These are phyloP conservation scores for Stenopsyche tienmushanensis DNA, from an alignment of 1,140 invertebrate species.

Conservation along the genomic window DNA sequence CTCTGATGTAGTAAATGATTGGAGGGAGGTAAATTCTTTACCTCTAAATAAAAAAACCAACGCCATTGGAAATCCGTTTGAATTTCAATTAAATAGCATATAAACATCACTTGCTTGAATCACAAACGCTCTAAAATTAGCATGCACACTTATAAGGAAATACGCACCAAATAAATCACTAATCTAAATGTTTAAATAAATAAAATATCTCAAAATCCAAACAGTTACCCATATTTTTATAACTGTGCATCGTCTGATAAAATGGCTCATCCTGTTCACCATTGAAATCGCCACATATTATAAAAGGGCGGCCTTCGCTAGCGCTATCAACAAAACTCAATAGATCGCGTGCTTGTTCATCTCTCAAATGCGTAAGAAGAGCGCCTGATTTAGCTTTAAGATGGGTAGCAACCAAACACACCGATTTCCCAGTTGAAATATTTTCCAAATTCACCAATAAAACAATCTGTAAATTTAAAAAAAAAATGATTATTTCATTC, in stretches of 20 bases:
- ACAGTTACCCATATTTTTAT: constrained; percentile 50
- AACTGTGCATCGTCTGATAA: constrained; percentile 60
- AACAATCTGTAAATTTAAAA: constrained; percentile 57
- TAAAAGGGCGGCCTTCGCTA: constrained; percentile 57
- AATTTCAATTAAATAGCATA: too few species aligned
- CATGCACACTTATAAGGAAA: too few species aligned
- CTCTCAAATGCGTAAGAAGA: constrained; percentile 66
- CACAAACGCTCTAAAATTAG: too few species aligned
- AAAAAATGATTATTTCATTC: not conserved
- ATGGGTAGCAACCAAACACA: constrained; percentile 75
- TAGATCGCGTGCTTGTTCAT: constrained; percentile 75
- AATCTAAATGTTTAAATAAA: too few species aligned
- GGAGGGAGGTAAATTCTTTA: too few species aligned
- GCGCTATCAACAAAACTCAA: constrained; percentile 62
- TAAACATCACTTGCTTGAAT: too few species aligned
- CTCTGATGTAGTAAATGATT: too few species aligned
- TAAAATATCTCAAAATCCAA: too few species aligned
- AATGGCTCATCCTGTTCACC: constrained; percentile 74
- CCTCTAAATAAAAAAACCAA: too few species aligned
- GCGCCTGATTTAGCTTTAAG: constrained; percentile 74
- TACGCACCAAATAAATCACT: too few species aligned
- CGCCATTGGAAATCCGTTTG: too few species aligned
- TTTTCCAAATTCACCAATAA: constrained; percentile 61
- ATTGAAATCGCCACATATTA: constrained; percentile 80
- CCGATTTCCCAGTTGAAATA: constrained; percentile 57